Evolutionary conservation across 2,888 invertebrate genomes (phyloP), one percentile per base, ranked within the genome.

Genomic region (Thymelicus sylvestris): DNA sequence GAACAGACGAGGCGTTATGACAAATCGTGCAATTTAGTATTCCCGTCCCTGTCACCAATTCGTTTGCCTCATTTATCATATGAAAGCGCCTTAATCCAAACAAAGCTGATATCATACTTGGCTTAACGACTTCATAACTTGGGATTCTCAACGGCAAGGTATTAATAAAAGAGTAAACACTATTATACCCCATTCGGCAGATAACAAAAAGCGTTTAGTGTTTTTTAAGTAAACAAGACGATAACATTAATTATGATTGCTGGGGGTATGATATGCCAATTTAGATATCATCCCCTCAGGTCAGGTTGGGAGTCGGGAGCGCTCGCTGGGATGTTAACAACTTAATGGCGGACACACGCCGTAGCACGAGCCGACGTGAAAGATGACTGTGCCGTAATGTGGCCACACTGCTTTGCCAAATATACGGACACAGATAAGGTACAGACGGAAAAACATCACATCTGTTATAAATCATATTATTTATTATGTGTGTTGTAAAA

Each of bases 321-420:
- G 13, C 55, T 55, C 24, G 55, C 75, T 61, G 74, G 67, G 77
- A 67, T 77, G 78, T 83, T 83, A 86, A 86, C 86, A 77, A 84
- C 80, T 81, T 88, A 90, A 91, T 88, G 87, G 85, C 78, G 81
- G 88, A 86, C 91, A 87, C 90, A 86, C 89, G 87, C 81, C 85
- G 64, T 52, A n/a, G 61, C 52, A 50, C 67, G 61, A 41, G 68
- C 55, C 77, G 76, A 74, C 75, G 80, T 83, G 81, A 81, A 80
- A 79, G 78, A 83, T 82, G 83, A 79, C 79, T 82, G 63, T 19
- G 12, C 4, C 1, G 7, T 39, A 59, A 19, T 47, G 48, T 64
- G 63, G 6, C 63, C 47, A 63, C 19, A 0, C 2, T 19, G 50
- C 15, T 19, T 6, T 12, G 50, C 3, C 15, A 15, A 19, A 50